Evolutionary conservation across 2,113 vertebrate genomes (phyloP).

Genomic region (Passer domesticus): DNA sequence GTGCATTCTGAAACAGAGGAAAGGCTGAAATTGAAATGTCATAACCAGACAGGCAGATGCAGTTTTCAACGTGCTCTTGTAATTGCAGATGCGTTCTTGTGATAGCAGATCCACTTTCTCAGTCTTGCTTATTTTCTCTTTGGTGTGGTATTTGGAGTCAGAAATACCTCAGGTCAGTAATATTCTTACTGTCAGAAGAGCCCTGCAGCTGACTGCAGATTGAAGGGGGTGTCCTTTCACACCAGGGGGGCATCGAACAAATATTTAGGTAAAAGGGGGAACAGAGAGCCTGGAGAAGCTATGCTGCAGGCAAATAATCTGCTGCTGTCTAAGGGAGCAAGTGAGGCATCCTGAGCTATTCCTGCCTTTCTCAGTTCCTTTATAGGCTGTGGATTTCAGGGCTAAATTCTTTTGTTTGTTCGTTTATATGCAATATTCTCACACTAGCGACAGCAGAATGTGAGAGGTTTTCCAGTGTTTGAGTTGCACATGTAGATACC

Average conservation of each 20-base stretch:
- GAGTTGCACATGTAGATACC: background rate
- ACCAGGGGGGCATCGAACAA: background rate
- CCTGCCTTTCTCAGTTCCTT: background rate
- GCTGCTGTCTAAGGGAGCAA: background rate
- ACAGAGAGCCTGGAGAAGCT: background rate
- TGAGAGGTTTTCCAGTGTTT: background rate
- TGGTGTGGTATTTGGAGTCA: background rate
- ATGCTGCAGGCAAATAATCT: background rate
- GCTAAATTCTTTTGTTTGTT: background rate
- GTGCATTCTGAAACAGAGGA: background rate
- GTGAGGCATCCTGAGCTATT: background rate
- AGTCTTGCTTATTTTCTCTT: background rate
- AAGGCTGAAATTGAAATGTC: conserved; percentile 24
- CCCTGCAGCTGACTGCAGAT: background rate
- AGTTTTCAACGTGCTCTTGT: background rate
- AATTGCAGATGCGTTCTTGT: background rate
- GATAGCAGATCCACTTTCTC: background rate
- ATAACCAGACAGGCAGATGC: conserved; percentile 4
- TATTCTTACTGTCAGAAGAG: background rate
- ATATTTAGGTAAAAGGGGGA: background rate
- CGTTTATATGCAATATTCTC: background rate
- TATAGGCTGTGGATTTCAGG: background rate
- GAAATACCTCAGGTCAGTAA: background rate
- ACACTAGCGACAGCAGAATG: background rate
- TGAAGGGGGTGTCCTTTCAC: background rate